A percentile compares a stretch with the other conserved stretches of the same genome.
Conservation (phyloP, 1,140 invertebrate species). For the Bombus superbus region DNA sequence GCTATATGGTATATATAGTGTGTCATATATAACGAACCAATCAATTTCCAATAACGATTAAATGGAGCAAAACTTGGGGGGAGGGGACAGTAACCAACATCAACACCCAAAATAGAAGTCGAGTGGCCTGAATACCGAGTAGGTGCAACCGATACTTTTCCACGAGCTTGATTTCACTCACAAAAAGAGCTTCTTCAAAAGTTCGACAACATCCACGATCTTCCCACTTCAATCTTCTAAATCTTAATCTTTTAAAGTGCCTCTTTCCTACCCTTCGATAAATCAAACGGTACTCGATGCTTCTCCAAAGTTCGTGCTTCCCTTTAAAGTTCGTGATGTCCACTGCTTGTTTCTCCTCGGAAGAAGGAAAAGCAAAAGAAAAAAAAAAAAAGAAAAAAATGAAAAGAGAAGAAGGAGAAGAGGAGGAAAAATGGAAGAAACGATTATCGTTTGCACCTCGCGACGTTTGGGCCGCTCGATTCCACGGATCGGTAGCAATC, state of each 20-base stretch:
- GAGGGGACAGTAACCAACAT: conserved; percentile 23
- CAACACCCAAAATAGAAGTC: conserved; percentile 37
- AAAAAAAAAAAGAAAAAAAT: background rate
- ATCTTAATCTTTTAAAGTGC: background rate
- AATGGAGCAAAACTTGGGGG: conserved; percentile 28
- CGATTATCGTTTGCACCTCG: background rate
- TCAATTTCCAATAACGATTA: conserved; percentile 46
- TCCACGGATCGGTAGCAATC: background rate
- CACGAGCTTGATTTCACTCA: background rate
- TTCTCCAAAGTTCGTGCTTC: background rate
- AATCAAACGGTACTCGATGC: background rate
- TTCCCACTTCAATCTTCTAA: background rate
- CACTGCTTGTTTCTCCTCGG: background rate
- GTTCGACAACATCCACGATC: background rate
- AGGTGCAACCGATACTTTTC: conserved; percentile 17
- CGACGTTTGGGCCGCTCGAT: background rate
- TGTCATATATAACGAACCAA: conserved; percentile 20
- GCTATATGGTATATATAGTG: conserved; percentile 29
- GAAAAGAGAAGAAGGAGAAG: background rate
- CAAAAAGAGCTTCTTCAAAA: background rate
- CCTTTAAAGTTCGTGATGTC: background rate
- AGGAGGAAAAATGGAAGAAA: background rate
- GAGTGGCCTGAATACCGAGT: conserved; percentile 29
- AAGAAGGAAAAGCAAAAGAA: background rate
- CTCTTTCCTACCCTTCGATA: background rate